Conservation (phyloP, 2,888 invertebrate genomes). For the Plutella xylostella region DNA sequence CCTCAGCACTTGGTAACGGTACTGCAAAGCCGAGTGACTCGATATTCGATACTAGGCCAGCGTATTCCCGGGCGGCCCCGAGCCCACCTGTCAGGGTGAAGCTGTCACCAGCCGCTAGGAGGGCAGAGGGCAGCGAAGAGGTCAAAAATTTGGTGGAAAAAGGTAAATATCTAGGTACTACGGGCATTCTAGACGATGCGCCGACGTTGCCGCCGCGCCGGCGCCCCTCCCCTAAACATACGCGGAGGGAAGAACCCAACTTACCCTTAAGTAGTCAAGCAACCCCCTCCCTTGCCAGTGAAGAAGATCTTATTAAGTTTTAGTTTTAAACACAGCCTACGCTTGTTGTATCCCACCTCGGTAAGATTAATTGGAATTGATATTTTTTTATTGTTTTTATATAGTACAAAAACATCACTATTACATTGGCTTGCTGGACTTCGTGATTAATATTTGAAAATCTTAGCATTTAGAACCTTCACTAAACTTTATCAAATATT, state of each 20-base stretch:
- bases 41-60: slow-evolving; percentile 53
- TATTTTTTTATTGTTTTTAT: no score
- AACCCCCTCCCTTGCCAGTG: not conserved
- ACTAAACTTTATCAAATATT: no score
- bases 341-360: slow-evolving; percentile 13
- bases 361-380: slow-evolving; percentile 4
- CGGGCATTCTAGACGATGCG: slow-evolving; percentile 42
- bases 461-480: no score
- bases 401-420: no score
- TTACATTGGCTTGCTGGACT: no score
- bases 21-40: slow-evolving; percentile 36
- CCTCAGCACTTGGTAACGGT: slow-evolving; percentile 39
- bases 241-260: not conserved
- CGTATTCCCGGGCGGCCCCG: slow-evolving; percentile 51
- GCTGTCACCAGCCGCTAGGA: slow-evolving; percentile 36
- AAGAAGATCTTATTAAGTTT: slow-evolving; percentile 58
- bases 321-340: slow-evolving; percentile 20
- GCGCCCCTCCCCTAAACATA: slow-evolving; percentile 44
- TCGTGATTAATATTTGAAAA: no score
- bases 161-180: slow-evolving; percentile 36
- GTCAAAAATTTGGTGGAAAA: slow-evolving; percentile 35
- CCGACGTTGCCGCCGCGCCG: slow-evolving; percentile 52
- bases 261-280: not conserved
- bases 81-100: slow-evolving; percentile 58
- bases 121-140: slow-evolving; percentile 30